Evolutionary conservation across 2,113 vertebrate genomes (phyloP).

Genomic region (Regulus satrapa): DNA sequence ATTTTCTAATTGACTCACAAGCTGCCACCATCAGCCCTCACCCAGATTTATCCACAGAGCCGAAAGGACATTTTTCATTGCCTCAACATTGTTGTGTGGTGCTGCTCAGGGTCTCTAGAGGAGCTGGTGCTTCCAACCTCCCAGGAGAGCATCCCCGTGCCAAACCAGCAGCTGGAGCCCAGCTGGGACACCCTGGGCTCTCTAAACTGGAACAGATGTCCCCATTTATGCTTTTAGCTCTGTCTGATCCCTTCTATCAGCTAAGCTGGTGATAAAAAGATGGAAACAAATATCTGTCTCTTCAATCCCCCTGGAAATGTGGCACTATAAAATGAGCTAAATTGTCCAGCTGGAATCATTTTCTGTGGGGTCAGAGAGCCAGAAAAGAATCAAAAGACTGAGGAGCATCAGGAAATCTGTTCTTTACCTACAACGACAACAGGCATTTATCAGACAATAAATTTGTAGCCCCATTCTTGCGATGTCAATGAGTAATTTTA

Average conservation of each 20-base stretch:
- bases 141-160: background rate
- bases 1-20: background rate
- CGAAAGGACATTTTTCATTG: background rate
- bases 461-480: background rate
- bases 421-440: background rate
- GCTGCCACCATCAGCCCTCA: background rate
- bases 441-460: background rate
- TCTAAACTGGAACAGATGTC: background rate
- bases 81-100: fast-evolving
- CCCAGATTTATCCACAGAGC: background rate
- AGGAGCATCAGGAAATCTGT: background rate
- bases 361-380: background rate
- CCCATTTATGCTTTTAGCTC: background rate
- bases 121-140: background rate
- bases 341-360: background rate
- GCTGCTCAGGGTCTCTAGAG: background rate
- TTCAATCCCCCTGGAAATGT: background rate
- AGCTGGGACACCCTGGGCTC: background rate
- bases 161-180: background rate
- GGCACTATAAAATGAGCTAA: background rate
- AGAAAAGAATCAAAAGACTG: background rate
- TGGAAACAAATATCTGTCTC: conserved; percentile 10
- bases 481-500: background rate
- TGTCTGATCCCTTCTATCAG: background rate
- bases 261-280: conserved; percentile 2